A percentile compares a stretch with the other conserved stretches of the same genome.
These are phyloP conservation scores for Peromyscus aztecus DNA, from an alignment of 2,797 vertebrate species.

Conservation along the genomic window DNA sequence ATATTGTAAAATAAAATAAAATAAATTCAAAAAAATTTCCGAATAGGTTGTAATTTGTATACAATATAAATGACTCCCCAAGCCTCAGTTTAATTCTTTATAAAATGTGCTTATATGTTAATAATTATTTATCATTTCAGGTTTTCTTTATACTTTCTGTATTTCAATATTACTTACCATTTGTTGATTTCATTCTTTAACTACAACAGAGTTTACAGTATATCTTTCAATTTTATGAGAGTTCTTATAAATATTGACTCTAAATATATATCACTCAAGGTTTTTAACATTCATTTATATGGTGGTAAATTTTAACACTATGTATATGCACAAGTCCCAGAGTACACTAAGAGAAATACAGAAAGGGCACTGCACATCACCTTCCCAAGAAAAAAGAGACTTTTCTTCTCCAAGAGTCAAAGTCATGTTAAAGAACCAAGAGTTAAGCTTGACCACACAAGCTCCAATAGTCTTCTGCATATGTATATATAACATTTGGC, in stretches of 20 bases:
- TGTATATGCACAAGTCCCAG: not conserved
- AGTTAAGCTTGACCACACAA: not conserved
- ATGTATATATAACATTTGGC: not conserved
- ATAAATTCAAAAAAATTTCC: constrained; percentile 29
- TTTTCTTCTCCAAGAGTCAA: not conserved
- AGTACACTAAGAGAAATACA: not conserved
- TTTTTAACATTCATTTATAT: constrained; percentile 13
- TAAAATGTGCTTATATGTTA: not conserved
- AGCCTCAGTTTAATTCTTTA: not conserved
- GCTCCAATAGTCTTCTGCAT: not conserved
- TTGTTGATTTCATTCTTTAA: constrained; percentile 45
- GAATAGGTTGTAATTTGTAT: not conserved
- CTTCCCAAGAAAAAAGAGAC: not conserved
- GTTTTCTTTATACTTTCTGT: not conserved
- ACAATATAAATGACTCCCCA: not conserved
- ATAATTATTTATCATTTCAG: not conserved
- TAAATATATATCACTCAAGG: not conserved
- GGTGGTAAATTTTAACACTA: not conserved
- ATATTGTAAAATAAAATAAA: too few relatives aligned
- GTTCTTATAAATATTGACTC: not conserved
- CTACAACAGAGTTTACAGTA: not conserved
- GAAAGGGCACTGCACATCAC: not conserved
- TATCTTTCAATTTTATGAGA: not conserved
- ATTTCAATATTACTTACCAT: not conserved
- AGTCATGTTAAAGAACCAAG: not conserved